Base-by-base conservation (phyloP, 2,888 invertebrate species). In the Drosophila paranaensis region DNA sequence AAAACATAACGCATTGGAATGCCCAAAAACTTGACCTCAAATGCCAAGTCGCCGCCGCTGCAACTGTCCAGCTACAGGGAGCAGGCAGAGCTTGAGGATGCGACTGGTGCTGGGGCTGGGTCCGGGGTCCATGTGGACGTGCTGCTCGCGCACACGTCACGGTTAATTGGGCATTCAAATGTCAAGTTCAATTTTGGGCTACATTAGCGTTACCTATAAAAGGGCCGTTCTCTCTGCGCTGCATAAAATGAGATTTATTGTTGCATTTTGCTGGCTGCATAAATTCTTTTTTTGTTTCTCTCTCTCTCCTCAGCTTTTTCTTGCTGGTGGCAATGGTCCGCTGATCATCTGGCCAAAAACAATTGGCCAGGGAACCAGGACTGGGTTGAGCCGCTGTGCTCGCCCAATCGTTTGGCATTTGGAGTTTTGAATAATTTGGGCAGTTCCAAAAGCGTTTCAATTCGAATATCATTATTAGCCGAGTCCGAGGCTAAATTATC, bases 111-210 rank as follows among this genome's bases (percentile, higher is more conserved):
- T 60, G 71, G 13, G 39, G 39, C 37, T 37, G n/a, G 9, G 33
- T 9, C 33, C 10, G 33, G 33, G 6, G 6, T 20, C 20, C 43
- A 3, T 14, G 13, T 53, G 53, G 61, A 66, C 43, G 57, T 55
- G 50, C 58, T 74, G 74, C 56, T 71, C 72, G 71, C 67, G 71
- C 72, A 83, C 75, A 88, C 89, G 79, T 84, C 87, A 90, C 83
- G 89, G 91, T 91, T 92, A 92, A 92, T 92, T 92, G 92, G 92
- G 86, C 92, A 92, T 92, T 92, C 92, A 92, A 92, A 92, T 92
- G 92, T 92, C 92, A 92, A 92, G 92, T 92, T 91, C 91, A 92
- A 83, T 90, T 92, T 91, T 90, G 91, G 86, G 90, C 91, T 91
- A 92, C 91, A 92, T 92, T 91, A 91, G 91, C 91, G 90, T 91